Conservation (phyloP, 2,888 invertebrate species). For the Aphidoletes aphidimyza region DNA sequence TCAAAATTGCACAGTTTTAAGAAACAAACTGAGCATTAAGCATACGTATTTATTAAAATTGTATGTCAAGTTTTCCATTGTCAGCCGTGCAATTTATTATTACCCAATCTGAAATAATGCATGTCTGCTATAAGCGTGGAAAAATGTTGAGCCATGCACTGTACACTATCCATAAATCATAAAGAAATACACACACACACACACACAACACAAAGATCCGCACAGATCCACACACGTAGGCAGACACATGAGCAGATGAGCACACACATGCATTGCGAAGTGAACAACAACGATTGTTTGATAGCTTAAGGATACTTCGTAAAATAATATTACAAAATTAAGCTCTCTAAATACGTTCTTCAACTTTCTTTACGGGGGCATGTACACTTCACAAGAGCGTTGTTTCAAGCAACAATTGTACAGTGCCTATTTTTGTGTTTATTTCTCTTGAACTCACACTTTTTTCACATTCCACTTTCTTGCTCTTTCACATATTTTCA, state of each 20-base stretch:
- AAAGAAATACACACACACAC: neutral
- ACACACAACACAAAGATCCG: neutral
- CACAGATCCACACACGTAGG: neutral
- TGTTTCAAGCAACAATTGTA: neutral
- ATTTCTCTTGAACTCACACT: neutral
- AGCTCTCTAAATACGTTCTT: slow-evolving; percentile 29
- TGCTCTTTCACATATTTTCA: neutral
- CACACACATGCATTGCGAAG: neutral
- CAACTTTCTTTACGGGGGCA: neutral
- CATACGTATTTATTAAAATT: slow-evolving; percentile 25
- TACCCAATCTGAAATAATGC: slow-evolving; percentile 16
- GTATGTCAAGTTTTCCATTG: slow-evolving; percentile 30
- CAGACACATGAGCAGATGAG: neutral
- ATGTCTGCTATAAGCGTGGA: neutral
- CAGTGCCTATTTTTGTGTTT: neutral
- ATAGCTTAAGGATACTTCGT: slow-evolving; percentile 16
- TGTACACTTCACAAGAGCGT: slow-evolving; percentile 4
- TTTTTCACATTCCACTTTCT: neutral
- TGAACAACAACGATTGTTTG: neutral
- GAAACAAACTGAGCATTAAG: slow-evolving; percentile 40
- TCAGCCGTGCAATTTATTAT: slow-evolving; percentile 31
- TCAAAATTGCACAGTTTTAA: neutral
- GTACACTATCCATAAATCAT: slow-evolving; percentile 36
- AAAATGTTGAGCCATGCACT: slow-evolving; percentile 37
- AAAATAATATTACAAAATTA: slow-evolving; percentile 35